Conservation (phyloP, 2,113 vertebrate species). For the Phaethon lepturus region DNA sequence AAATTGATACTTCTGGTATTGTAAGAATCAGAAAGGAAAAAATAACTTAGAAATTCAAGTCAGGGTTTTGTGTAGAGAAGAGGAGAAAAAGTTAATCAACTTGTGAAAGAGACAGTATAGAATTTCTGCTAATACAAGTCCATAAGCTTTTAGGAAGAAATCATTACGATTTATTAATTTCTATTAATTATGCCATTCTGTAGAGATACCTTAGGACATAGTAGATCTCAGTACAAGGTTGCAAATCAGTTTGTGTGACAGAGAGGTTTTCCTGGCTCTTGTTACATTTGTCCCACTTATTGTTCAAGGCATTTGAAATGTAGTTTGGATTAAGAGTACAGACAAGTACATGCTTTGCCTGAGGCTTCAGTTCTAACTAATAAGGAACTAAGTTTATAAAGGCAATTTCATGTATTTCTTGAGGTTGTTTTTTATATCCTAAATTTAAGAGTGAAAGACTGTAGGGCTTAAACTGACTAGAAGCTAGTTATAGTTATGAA, state of each 20-base stretch:
- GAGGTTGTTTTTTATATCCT: neutral
- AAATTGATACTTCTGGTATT: neutral
- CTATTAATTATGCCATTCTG: neutral
- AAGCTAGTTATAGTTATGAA: neutral
- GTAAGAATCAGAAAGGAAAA: neutral
- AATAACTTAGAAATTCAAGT: neutral
- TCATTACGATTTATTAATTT: neutral
- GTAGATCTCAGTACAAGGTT: neutral
- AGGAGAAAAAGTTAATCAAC: neutral
- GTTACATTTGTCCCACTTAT: neutral
- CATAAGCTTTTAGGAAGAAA: neutral
- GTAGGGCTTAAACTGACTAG: neutral
- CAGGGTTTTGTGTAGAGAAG: neutral
- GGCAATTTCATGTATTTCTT: neutral
- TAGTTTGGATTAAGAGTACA: neutral
- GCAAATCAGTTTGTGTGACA: neutral
- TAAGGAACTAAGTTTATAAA: neutral
- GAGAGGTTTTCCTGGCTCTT: neutral
- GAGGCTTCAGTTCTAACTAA: neutral
- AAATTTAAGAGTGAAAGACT: neutral
- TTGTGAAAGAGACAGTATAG: neutral
- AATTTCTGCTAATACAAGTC: neutral
- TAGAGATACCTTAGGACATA: neutral
- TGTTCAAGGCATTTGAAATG: neutral
- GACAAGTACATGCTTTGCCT: neutral